These are phyloP conservation scores for Drosophila bifasciata DNA, from an alignment of 1,140 invertebrate genomes.

Conservation along the genomic window DNA sequence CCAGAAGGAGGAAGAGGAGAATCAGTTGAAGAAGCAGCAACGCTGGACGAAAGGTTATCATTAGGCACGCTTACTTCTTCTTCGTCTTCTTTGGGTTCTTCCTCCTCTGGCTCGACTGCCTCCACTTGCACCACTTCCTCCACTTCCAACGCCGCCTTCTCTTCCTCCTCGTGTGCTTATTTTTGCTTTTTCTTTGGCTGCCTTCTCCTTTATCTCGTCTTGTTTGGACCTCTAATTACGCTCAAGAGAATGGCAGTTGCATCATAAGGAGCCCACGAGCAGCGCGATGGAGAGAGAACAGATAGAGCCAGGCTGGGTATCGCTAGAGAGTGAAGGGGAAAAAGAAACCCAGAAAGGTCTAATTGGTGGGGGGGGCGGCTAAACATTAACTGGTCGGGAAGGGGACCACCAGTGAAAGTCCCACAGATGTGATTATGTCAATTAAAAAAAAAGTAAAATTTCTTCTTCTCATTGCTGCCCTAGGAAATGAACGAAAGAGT, in stretches of 20 bases:
- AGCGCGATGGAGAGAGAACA: not conserved
- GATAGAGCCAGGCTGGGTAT: constrained; percentile 11
- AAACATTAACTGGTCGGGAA: too few relatives aligned
- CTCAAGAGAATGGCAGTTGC: constrained; percentile 55
- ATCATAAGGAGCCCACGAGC: constrained; percentile 38
- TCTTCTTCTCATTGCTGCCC: too few relatives aligned
- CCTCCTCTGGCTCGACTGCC: too few relatives aligned
- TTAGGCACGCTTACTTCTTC: constrained; percentile 75
- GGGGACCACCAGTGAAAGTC: constrained; percentile 60
- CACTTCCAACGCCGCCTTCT: too few relatives aligned
- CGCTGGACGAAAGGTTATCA: constrained; percentile 71
- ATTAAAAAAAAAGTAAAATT: constrained; percentile 47
- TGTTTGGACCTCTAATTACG: constrained; percentile 65
- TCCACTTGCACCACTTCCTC: not conserved
- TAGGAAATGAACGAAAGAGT: not conserved
- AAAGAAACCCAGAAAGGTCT: not conserved
- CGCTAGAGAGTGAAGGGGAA: constrained; percentile 43
- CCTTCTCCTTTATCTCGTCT: constrained; percentile 21
- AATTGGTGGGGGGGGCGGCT: not conserved
- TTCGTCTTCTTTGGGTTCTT: constrained; percentile 15
- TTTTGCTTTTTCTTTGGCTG: too few relatives aligned
- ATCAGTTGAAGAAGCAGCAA: constrained; percentile 6
- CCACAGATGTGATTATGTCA: constrained; percentile 57
- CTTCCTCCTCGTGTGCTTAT: too few relatives aligned
- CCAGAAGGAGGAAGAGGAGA: not conserved